Conservation (phyloP, 1,140 invertebrate species). For the Geopemphigus sp. region DNA sequence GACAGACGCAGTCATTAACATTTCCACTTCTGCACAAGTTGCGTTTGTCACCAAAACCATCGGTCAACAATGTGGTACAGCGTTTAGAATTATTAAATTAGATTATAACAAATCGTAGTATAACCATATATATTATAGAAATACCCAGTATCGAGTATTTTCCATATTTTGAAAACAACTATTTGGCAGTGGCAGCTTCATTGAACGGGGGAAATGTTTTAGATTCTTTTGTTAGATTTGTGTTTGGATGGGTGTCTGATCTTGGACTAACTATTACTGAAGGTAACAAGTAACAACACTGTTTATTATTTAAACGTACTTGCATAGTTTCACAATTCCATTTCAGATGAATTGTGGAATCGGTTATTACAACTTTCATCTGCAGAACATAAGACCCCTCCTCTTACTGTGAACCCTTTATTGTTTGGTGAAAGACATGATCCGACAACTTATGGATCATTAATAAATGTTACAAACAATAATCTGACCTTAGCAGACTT, state of each 20-base stretch:
- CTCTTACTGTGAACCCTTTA: conserved; percentile 67
- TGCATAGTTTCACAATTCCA: neutral
- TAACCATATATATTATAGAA: neutral
- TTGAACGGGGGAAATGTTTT: conserved; percentile 86
- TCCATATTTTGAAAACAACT: conserved; percentile 74
- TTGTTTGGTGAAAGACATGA: conserved; percentile 76
- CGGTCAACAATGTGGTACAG: conserved; percentile 36
- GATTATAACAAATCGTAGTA: neutral
- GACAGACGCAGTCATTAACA: conserved; percentile 76
- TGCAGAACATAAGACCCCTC: conserved; percentile 60
- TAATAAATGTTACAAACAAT: conserved; percentile 68
- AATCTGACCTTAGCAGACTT: conserved; percentile 73
- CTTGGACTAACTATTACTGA: conserved; percentile 59
- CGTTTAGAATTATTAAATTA: conserved; percentile 23
- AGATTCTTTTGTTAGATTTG: conserved; percentile 74
- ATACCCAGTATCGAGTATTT: conserved; percentile 64
- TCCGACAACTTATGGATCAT: conserved; percentile 66
- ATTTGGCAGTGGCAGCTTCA: conserved; percentile 79
- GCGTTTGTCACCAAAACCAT: conserved; percentile 61
- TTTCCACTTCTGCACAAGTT: conserved; percentile 84
- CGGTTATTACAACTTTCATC: conserved; percentile 64
- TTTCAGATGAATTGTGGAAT: conserved; percentile 67
- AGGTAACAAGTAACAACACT: conserved; percentile 9
- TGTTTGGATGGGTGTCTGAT: conserved; percentile 78
- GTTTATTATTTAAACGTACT: neutral